These are phyloP conservation scores for Drosophila subsilvestris DNA, from an alignment of 2,888 invertebrate species.

Conservation along the genomic window DNA sequence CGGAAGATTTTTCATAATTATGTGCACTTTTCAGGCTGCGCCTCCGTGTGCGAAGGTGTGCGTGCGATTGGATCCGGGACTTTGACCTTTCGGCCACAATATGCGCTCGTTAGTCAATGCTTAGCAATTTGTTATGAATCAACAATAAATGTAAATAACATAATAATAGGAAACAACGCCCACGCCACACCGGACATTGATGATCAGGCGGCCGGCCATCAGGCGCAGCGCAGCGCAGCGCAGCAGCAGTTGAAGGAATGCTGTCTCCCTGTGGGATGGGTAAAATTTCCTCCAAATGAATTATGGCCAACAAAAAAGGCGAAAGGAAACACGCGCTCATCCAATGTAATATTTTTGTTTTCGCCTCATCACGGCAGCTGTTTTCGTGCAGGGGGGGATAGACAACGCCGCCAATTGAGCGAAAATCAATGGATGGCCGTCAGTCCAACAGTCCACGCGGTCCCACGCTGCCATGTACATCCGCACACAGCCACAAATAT, in stretches of 20 bases:
- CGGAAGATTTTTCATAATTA: constrained; percentile 49
- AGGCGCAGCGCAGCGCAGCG: not conserved
- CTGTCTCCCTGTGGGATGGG: constrained; percentile 17
- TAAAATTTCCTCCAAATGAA: constrained; percentile 58
- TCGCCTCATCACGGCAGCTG: constrained; percentile 73
- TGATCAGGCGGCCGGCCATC: constrained; percentile 22
- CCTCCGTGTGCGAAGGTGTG: constrained; percentile 3
- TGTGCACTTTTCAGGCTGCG: constrained; percentile 23
- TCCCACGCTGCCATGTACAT: constrained; percentile 9
- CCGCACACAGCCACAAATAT: constrained; percentile 10
- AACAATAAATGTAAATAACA: constrained; percentile 76
- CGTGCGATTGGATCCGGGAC: constrained; percentile 35
- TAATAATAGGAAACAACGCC: constrained; percentile 52
- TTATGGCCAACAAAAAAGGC: constrained; percentile 51
- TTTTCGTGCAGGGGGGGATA: constrained; percentile 27
- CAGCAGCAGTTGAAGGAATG: constrained; percentile 31
- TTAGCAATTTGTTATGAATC: constrained; percentile 70
- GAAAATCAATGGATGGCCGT: constrained; percentile 63
- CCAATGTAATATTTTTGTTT: constrained; percentile 62
- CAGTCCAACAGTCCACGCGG: constrained; percentile 26
- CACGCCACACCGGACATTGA: constrained; percentile 18
- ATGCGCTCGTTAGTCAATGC: constrained; percentile 71
- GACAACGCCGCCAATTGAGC: constrained; percentile 67
- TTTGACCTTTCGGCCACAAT: constrained; percentile 74
- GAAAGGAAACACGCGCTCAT: constrained; percentile 52